Conservation (phyloP, 2,888 invertebrate species). For the Perithous albicinctus region DNA sequence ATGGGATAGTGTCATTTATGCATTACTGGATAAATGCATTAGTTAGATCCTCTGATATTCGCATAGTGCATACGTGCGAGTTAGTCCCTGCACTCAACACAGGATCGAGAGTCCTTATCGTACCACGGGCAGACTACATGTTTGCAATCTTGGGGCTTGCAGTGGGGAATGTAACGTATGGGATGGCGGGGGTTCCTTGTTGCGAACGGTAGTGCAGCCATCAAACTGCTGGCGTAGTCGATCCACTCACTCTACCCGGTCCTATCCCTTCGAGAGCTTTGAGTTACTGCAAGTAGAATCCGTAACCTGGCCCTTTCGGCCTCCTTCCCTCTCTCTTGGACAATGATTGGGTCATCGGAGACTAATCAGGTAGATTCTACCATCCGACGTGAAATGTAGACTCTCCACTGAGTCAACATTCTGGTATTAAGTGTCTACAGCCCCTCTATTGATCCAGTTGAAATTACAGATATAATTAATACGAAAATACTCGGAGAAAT, state of each 20-base stretch:
- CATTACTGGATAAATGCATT: conserved; percentile 2
- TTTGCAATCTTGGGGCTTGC: conserved; percentile 51
- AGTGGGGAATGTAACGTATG: conserved; percentile 48
- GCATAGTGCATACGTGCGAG: conserved; percentile 50
- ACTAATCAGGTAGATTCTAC: neutral
- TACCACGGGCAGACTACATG: conserved; percentile 48
- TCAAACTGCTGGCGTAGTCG: conserved; percentile 11
- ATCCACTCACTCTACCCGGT: neutral
- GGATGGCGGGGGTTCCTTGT: conserved; percentile 26
- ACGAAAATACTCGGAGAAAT: too few relatives aligned
- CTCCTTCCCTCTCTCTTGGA: neutral
- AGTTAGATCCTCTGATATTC: conserved; percentile 24
- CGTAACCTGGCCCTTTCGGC: neutral
- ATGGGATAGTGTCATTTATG: neutral
- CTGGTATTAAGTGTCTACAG: neutral
- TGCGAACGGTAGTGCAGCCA: neutral
- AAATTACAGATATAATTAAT: neutral
- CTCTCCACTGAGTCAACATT: neutral
- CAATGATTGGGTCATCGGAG: neutral
- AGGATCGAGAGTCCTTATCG: conserved; percentile 52
- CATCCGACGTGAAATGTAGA: conserved; percentile 8
- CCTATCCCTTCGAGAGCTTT: conserved; percentile 3
- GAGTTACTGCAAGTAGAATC: neutral
- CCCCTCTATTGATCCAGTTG: neutral
- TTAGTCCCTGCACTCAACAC: conserved; percentile 9